These are phyloP conservation scores for Enhydra lutris DNA, from an alignment of 2,113 vertebrate species.

Conservation along the genomic window DNA sequence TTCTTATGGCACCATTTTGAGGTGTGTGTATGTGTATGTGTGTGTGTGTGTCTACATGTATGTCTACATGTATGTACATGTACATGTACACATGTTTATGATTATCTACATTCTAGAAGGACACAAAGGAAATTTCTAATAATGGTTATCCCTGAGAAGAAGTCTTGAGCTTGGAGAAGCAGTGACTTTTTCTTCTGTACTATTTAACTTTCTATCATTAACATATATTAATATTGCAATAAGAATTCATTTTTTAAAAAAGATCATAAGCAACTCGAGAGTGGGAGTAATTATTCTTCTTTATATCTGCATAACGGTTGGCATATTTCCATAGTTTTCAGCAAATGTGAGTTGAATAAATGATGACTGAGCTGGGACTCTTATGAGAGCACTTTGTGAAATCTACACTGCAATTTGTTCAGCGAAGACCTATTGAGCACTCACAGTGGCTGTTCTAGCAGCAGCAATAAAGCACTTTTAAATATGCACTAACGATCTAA, in stretches of 20 bases:
- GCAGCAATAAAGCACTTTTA: not conserved
- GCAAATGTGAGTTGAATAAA: not conserved
- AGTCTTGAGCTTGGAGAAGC: not conserved
- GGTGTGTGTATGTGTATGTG: not conserved
- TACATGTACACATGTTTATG: not conserved
- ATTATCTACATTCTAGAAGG: not conserved
- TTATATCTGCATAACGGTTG: not conserved
- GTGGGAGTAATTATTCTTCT: not conserved
- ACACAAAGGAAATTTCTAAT: not conserved
- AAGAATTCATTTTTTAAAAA: not conserved
- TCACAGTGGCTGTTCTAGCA: not conserved
- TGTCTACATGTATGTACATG: not conserved
- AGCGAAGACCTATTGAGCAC: not conserved
- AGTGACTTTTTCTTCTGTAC: not conserved
- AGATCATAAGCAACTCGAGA: not conserved
- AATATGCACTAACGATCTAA: conserved; percentile 11
- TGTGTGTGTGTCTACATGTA: no score
- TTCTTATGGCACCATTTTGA: not conserved
- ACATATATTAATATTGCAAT: not conserved
- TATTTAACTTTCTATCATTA: not conserved
- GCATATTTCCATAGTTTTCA: not conserved
- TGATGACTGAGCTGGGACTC: not conserved
- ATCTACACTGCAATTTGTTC: not conserved
- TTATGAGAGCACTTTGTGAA: not conserved
- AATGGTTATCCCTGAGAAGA: not conserved